Conservation (phyloP, 2,888 invertebrate species). For the Meliscaeva auricollis region DNA sequence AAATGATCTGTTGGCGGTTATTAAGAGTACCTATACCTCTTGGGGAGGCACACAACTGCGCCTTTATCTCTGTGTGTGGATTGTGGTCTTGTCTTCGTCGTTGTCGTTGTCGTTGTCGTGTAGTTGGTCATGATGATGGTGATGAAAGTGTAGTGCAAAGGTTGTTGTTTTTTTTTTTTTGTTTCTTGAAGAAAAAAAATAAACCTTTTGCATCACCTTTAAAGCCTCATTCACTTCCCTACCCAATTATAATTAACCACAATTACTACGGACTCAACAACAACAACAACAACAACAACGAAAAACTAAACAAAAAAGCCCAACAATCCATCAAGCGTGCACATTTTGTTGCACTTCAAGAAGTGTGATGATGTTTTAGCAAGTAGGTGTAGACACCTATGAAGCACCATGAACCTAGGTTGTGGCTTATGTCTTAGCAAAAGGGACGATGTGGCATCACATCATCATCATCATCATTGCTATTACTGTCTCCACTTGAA, state of each 20-base stretch:
- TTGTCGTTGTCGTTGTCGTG: not conserved
- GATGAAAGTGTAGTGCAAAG: slow-evolving; percentile 49
- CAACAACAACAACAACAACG: not conserved
- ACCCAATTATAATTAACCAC: slow-evolving; percentile 73
- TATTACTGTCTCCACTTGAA: slow-evolving; percentile 69
- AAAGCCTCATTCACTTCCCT: slow-evolving; percentile 41
- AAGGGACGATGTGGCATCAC: slow-evolving; percentile 55
- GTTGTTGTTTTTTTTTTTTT: slow-evolving; percentile 34
- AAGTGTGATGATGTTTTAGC: slow-evolving; percentile 32
- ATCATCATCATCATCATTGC: slow-evolving; percentile 46
- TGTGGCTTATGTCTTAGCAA: not conserved
- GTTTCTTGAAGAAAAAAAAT: no score
- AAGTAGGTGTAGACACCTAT: not conserved
- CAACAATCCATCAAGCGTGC: slow-evolving; percentile 66
- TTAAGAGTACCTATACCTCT: slow-evolving; percentile 59
- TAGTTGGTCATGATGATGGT: slow-evolving; percentile 14
- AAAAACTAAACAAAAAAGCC: slow-evolving; percentile 27
- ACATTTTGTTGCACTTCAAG: slow-evolving; percentile 39
- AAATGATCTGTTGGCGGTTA: slow-evolving; percentile 72
- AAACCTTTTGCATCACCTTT: slow-evolving; percentile 52
- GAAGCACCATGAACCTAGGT: not conserved
- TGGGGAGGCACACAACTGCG: not conserved
- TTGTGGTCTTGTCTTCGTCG: slow-evolving; percentile 9
- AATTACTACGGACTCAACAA: slow-evolving; percentile 44
- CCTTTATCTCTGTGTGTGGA: not conserved